Base-by-base conservation (phyloP, 2,888 invertebrate species). In the Leucoptera coffeella region DNA sequence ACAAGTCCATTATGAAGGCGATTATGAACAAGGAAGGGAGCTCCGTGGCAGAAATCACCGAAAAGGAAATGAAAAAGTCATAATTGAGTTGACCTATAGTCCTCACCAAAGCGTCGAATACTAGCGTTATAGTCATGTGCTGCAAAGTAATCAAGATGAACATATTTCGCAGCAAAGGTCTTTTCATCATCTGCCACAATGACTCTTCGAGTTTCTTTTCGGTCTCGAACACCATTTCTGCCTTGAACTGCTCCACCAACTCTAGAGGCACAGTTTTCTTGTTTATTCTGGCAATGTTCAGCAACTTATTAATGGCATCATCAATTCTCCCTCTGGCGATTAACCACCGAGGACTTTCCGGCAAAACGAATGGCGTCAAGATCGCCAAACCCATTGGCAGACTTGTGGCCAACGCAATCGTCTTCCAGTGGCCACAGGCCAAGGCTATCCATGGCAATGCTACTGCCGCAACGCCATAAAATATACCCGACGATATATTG, bases 281-380 rank as follows among this genome's bases (percentile, higher is more conserved):
- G 26, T 61, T 61, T 0, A 50, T 32, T 31, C 40, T 39, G 8
- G 45, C 47, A 11, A 60, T 56, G 9, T 28, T 40, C 10, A 44
- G 24, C 4, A 56, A 35, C 38, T 47, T 58, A 0, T 42, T 31
- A 1, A 58, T 30, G 2, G 60, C 47, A 4, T 59, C 52, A 14
- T 60, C 45, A 2, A 53, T 32, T 10, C 50, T 42, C 4, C 54
- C 57, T 30, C 50, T 55, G 8, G 52, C 48, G 3, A 61, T 30
- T 6, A 59, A 32, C 61, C 61, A 64, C 25, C 53, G 44, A 8
- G 62, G 54, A 31, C 62, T 64, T 35, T 64, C 62, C 2, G 59
- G 58, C 15, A 60, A 38, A 12, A 58, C 25, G 9, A 54, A 40
- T 6, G 51, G 55, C 6, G 55, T 41, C 3, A 59, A 17, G 17